Evolutionary conservation across 2,797 vertebrate genomes (phyloP), one percentile per base, ranked within the genome.

Genomic region (Cottoperca gobio): DNA sequence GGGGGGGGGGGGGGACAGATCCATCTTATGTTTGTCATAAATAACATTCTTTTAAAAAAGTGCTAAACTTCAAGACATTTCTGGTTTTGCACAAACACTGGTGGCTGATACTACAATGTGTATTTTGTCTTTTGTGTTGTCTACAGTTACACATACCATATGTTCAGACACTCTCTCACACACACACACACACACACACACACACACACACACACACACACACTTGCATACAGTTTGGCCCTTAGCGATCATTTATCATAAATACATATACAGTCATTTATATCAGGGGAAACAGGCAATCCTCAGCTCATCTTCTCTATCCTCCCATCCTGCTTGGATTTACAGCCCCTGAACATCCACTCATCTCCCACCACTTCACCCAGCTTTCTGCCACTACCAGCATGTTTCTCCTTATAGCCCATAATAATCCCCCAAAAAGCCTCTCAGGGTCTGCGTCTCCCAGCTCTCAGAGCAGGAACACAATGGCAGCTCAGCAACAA

Each of bases 271-370:
- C 57, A 71, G 71, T 62, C 66, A 60, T 78, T 87, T 81, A 62
- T 84, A 72, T 84, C 52, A 37, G 73, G 70, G 61, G 71, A 82
- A 82, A 57, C 63, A 61, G 48, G 53, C 75, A 65, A 70, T 77
- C 64, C 73, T 68, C 6, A 0, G 73, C 61, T 89, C 90, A 87
- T 86, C 82, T 66, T 74, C 84, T 83, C 68, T 64, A 82, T 84
- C 82, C 78, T 81, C 76, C 81, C 80, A 83, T 77, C 84, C 85
- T 86, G 73, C 83, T 66, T 59, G 77, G 77, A 88, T 88, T 87
- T 79, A 79, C 73, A 71, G 68, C 53, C 14, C 33, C 61, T 37
- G 31, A 26, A 62, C 71, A 72, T 70, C 78, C 81, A 61, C 77
- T 86, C 70, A 72, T 74, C 77, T 87, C 76, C 55, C 65, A 55